Evolutionary conservation across 2,113 vertebrate species (phyloP).

Genomic region (Petaurus breviceps): DNA sequence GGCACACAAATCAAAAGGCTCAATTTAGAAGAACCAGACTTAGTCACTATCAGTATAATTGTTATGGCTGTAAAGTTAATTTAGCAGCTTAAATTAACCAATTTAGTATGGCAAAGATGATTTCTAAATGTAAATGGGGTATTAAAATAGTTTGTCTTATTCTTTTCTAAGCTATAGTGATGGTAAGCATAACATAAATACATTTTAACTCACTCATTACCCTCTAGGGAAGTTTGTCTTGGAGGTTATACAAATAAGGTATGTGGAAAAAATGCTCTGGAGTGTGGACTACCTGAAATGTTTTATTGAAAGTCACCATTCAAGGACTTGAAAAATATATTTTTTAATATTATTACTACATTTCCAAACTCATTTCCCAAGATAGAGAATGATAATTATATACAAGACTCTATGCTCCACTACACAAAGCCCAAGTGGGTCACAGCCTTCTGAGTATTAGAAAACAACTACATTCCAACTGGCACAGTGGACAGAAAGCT

Average conservation of each 20-base stretch:
- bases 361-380: neutral
- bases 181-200: constrained; percentile 46
- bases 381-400: neutral
- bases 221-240: neutral
- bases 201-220: constrained; percentile 48
- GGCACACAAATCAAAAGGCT: constrained; percentile 46
- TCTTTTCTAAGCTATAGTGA: constrained; percentile 44
- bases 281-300: neutral
- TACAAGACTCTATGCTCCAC: neutral
- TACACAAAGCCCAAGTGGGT: neutral
- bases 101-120: constrained; percentile 53
- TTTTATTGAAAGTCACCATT: neutral
- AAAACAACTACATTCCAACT: neutral
- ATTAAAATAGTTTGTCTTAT: constrained; percentile 68
- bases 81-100: constrained; percentile 70
- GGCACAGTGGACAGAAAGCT: neutral
- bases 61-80: constrained; percentile 62
- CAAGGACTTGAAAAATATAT: neutral
- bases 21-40: constrained; percentile 64
- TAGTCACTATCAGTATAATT: constrained; percentile 57
- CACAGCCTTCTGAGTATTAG: neutral
- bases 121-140: constrained; percentile 67
- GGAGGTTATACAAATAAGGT: neutral
- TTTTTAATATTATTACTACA: neutral
- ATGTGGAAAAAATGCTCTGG: neutral